These are phyloP conservation scores for Saturnia pavonia DNA, from an alignment of 2,888 invertebrate genomes.

Conservation along the genomic window DNA sequence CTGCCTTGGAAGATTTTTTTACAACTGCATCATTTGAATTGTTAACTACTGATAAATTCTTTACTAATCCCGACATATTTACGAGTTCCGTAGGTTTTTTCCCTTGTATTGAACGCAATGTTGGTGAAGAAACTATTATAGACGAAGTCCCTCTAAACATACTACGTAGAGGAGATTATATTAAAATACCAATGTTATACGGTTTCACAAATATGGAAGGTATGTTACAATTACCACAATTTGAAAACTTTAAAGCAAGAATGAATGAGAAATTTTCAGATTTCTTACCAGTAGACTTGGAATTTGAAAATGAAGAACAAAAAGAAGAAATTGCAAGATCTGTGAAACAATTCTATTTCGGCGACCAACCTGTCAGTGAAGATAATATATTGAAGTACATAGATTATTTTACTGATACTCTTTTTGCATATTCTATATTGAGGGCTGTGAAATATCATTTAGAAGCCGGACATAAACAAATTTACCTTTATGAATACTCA, in stretches of 20 bases:
- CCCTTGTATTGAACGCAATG: conserved; percentile 44
- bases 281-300: conserved; percentile 51
- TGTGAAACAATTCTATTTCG: conserved; percentile 54
- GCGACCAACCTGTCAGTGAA: conserved; percentile 37
- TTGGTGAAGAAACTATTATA: conserved; percentile 37
- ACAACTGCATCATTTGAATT: conserved; percentile 41
- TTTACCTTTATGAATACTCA: conserved; percentile 54
- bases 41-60: background rate
- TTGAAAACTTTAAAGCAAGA: conserved; percentile 41
- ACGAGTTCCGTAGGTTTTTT: conserved; percentile 22
- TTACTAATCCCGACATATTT: background rate
- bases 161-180: conserved; percentile 41
- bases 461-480: conserved; percentile 45
- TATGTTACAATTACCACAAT: conserved; percentile 29
- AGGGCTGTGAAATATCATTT: conserved; percentile 41
- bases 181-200: conserved; percentile 48
- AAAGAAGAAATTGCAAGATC: conserved; percentile 40
- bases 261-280: conserved; percentile 56
- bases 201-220: conserved; percentile 55
- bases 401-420: conserved; percentile 59
- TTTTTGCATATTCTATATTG: conserved; percentile 42
- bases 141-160: conserved; percentile 47
- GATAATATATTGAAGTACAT: conserved; percentile 44
- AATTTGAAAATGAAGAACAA: conserved; percentile 44
- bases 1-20: conserved; percentile 53